These are phyloP conservation scores for Tauraco hartlaubi DNA, from an alignment of 2,797 vertebrate species.

Conservation along the genomic window DNA sequence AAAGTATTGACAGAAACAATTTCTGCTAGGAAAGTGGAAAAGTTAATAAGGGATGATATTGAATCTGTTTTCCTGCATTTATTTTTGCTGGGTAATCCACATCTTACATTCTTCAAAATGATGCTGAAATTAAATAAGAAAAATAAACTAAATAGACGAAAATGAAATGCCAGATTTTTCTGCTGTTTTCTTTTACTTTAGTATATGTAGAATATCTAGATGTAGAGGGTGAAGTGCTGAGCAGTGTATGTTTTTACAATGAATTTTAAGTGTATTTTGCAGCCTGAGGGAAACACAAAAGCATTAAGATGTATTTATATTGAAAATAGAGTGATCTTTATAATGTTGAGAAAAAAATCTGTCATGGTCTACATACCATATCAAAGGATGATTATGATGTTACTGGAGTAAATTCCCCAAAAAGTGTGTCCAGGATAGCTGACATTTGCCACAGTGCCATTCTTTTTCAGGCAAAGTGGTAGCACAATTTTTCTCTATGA, in stretches of 20 bases:
- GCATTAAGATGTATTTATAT: slow-evolving; percentile 46
- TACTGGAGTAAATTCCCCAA: neutral
- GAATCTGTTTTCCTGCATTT: neutral
- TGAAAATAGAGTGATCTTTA: slow-evolving; percentile 47
- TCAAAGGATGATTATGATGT: slow-evolving; percentile 42
- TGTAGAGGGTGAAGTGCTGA: neutral
- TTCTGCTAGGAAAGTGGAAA: slow-evolving; percentile 22
- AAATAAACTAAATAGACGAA: slow-evolving; percentile 25
- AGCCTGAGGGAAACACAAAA: slow-evolving; percentile 15
- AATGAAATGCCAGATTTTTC: neutral
- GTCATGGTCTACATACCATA: neutral
- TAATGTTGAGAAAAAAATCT: slow-evolving; percentile 39
- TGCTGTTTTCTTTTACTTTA: neutral
- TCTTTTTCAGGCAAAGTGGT: neutral
- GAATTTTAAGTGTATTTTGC: slow-evolving; percentile 18
- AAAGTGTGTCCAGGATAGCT: neutral
- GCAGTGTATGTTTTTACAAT: neutral
- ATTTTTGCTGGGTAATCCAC: neutral
- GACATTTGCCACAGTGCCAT: neutral
- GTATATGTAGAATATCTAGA: neutral
- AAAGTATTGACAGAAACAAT: slow-evolving; percentile 43
- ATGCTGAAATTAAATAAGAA: neutral
- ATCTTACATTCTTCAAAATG: neutral
- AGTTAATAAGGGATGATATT: neutral
- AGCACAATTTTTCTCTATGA: neutral